Base-by-base conservation (phyloP, 2,888 invertebrate genomes). In the Hemaris fuciformis region DNA sequence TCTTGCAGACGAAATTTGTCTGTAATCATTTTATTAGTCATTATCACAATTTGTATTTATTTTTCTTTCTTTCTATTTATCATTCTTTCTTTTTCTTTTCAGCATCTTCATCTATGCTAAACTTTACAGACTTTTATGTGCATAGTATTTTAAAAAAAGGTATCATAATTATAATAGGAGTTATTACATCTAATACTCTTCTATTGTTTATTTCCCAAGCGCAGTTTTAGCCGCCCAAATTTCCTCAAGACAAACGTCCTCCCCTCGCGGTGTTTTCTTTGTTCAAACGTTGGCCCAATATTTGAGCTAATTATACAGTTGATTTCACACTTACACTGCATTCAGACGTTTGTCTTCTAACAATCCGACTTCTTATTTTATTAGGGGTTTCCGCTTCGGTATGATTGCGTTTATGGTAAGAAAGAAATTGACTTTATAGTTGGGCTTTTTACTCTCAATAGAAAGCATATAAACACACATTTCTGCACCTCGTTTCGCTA, bases 261-360 rank as follows among this genome's bases (percentile, higher is more conserved):
- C 68, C 73, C 64, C 57, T 59, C 57, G 31, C 72, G 73, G 68
- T 75, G 75, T 75, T 75, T 75, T 75, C 75, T 75, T 75, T 75
- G 75, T 75, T 73, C 65, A 68, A 70, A 68, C 66, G 70, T 64
- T 66, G 64, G 60, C 59, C 73, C 75, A 72, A 73, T 73, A 83
- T 83, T 83, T 83, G 83, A 77, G 80, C 79, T 80, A 83, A 83
- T 83, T 83, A 83, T 78, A 74, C 83, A 82, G 77, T 75, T 83
- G 81, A 83, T 83, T 83, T 83, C 80, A 83, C 83, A 83, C 83
- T 81, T 77, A 74, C 76, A 73, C 72, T 69, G 70, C 74, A 75
- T 73, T 74, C 74, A 77, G 71, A 72, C 80, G 78, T 81, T 82
- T 82, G 77, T 82, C 79, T 82, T 80, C 65, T 75, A 80, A 78